Percentiles rank a stretch among this genome's conserved stretches.
Evolutionary conservation across 64 coral and sea anemone genomes (phyloP).

Genomic region (Montipora sp.): DNA sequence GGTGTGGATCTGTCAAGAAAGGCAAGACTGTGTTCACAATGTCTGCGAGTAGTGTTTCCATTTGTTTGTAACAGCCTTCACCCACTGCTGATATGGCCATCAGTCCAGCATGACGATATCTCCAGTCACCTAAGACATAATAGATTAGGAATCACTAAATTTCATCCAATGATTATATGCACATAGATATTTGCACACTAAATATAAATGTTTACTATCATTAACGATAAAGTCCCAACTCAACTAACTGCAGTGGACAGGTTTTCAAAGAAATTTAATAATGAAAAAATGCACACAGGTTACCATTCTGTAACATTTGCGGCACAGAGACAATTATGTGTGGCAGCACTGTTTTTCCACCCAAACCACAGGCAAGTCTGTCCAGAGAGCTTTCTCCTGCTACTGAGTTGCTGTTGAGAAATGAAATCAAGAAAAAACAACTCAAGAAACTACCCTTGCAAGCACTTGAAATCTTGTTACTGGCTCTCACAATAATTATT

Average conservation of each 20-base stretch:
- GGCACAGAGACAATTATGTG: conserved; percentile 94
- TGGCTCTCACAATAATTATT: too few species aligned
- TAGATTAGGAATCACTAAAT: background rate
- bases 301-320: conserved; percentile 97
- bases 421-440: background rate
- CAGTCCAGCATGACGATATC: conserved; percentile 95
- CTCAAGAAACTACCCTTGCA: too few species aligned
- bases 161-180: too few species aligned
- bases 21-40: conserved; percentile 83
- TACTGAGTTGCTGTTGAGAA: conserved; percentile 81
- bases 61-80: conserved; percentile 98
- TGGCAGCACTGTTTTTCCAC: conserved; percentile 95
- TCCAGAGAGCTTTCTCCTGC: conserved; percentile 96
- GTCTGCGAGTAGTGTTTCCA: conserved; percentile 79
- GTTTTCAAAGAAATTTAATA: background rate
- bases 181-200: too few species aligned
- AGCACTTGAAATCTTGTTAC: too few species aligned
- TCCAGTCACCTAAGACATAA: conserved; percentile 85
- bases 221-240: too few species aligned
- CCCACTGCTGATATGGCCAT: conserved; percentile 98
- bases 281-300: background rate
- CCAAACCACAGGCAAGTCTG: conserved; percentile 92
- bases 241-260: too few species aligned
- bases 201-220: too few species aligned
- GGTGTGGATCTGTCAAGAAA: conserved; percentile 88